Evolutionary conservation across 2,888 invertebrate genomes (phyloP).

Genomic region (Metellina segmentata): DNA sequence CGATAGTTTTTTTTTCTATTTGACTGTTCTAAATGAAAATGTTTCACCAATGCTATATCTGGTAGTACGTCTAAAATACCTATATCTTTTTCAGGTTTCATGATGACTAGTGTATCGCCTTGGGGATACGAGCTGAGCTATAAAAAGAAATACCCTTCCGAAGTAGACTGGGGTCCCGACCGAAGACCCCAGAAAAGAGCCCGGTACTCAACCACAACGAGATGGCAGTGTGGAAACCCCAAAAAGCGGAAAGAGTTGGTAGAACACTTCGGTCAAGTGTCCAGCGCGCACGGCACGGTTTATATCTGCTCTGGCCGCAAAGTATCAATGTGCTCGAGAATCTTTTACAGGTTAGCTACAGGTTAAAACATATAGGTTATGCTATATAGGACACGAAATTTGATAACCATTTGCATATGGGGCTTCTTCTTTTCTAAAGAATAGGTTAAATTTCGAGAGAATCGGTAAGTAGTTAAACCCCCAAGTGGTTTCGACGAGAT

Average conservation of each 20-base stretch:
- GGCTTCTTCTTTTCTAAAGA: too few species aligned
- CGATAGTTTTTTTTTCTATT: too few species aligned
- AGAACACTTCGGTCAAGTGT: background rate
- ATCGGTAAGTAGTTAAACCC: too few species aligned
- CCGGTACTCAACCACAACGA: background rate
- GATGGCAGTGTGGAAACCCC: background rate
- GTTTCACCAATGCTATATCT: too few species aligned
- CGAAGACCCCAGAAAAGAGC: background rate
- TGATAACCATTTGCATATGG: too few species aligned
- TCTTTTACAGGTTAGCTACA: background rate
- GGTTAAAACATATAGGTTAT: too few species aligned
- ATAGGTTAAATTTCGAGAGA: too few species aligned
- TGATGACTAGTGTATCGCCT: background rate
- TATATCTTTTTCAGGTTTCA: background rate
- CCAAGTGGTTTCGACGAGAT: too few species aligned
- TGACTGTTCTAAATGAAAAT: too few species aligned
- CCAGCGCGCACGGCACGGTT: constrained; percentile 1
- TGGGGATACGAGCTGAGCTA: background rate
- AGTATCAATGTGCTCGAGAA: background rate
- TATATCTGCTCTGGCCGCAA: background rate
- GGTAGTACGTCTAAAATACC: too few species aligned
- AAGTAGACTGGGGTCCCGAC: background rate
- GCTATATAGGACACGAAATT: too few species aligned
- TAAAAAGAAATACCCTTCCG: background rate
- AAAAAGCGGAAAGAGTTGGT: background rate